Conservation (phyloP, 2,113 vertebrate species). For the Oceanodroma tethys region DNA sequence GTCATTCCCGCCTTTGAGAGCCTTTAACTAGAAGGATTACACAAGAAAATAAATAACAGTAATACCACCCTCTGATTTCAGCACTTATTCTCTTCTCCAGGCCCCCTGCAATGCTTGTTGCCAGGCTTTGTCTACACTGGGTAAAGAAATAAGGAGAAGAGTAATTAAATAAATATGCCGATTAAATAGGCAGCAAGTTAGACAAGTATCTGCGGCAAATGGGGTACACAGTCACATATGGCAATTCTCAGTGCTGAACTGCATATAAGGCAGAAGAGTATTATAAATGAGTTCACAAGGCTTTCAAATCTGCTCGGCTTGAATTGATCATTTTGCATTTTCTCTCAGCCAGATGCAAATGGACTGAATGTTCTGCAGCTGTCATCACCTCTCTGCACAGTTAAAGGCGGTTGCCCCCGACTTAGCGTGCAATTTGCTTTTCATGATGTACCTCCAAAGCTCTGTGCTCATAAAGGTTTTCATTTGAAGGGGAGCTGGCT, state of each 20-base stretch:
- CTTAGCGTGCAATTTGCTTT: constrained; percentile 36
- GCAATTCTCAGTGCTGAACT: not conserved
- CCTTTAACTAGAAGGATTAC: constrained; percentile 3
- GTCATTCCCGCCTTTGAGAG: not conserved
- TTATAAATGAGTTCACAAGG: constrained; percentile 1
- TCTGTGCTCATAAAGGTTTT: constrained; percentile 37
- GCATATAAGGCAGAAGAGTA: not conserved
- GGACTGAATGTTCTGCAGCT: constrained; percentile 36
- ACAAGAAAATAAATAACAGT: constrained; percentile 49
- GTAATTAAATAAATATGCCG: constrained; percentile 24
- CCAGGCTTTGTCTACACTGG: constrained; percentile 24
- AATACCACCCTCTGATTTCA: constrained; percentile 53
- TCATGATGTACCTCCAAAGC: constrained; percentile 26
- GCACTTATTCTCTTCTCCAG: constrained; percentile 45
- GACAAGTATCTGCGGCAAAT: not conserved
- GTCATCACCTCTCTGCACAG: constrained; percentile 40
- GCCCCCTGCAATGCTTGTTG: constrained; percentile 5
- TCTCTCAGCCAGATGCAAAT: not conserved
- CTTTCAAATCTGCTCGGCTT: not conserved
- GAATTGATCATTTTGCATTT: constrained; percentile 10
- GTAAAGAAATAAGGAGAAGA: not conserved
- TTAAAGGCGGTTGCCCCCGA: constrained; percentile 21
- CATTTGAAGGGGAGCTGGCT: constrained; percentile 24
- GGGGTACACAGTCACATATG: not conserved
- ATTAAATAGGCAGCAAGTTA: constrained; percentile 17